phyloP scores from a whole-genome alignment of 2,888 invertebrate genomes.

The Agrilus cyanescens region DNA sequence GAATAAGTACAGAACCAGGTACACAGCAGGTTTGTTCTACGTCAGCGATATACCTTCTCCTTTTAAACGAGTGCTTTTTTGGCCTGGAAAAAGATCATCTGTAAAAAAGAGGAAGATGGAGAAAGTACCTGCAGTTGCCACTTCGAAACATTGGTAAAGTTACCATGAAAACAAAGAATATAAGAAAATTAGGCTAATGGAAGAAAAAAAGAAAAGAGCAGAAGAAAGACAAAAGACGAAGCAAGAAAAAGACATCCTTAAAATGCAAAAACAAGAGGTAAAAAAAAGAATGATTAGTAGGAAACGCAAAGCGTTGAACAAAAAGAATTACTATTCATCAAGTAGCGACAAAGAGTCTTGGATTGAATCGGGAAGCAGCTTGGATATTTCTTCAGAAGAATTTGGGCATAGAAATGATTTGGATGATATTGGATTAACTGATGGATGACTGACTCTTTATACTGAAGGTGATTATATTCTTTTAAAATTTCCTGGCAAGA shows the following conservation, averaged over 20 bases:
- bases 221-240: conserved; percentile 1
- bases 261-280: too few relatives aligned
- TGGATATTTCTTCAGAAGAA: too few relatives aligned
- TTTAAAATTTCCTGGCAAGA: too few relatives aligned
- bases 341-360: too few relatives aligned
- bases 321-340: too few relatives aligned
- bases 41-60: conserved; percentile 10
- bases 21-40: conserved; percentile 6
- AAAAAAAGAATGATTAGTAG: too few relatives aligned
- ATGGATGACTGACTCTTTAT: too few relatives aligned
- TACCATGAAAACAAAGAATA: conserved; percentile 12
- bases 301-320: too few relatives aligned
- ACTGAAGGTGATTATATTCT: too few relatives aligned
- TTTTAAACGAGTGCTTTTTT: conserved; percentile 12
- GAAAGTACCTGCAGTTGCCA: conserved; percentile 9
- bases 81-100: conserved; percentile 6
- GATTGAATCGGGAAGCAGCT: too few relatives aligned
- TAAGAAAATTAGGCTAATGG: conserved; percentile 6
- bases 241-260: background rate
- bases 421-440: too few relatives aligned
- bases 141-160: conserved; percentile 8
- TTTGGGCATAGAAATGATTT: too few relatives aligned
- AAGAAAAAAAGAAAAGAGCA: conserved; percentile 6
- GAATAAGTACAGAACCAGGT: background rate
- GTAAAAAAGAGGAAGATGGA: conserved; percentile 10